A percentile compares a stretch with the other conserved stretches of the same genome.
phyloP scores from a whole-genome alignment of 2,797 vertebrate genomes.

The Schizopygopsis pylzovi region DNA sequence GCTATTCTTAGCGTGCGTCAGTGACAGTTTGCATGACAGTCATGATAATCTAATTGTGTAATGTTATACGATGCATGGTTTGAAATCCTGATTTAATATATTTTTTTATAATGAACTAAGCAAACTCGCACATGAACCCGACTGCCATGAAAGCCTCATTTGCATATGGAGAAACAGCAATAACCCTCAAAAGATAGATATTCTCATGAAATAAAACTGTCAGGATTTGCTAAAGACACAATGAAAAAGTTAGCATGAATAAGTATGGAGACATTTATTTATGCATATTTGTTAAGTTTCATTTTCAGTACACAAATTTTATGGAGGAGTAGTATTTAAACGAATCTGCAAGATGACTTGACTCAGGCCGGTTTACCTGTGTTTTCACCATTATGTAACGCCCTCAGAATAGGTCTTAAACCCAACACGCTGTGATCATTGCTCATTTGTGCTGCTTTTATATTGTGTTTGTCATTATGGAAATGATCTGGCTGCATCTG shows the following conservation, averaged over 20 bases:
- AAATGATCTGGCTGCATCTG: neutral
- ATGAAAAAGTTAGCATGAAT: neutral
- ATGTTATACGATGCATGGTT: neutral
- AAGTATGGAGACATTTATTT: neutral
- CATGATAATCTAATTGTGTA: neutral
- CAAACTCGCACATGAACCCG: neutral
- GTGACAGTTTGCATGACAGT: slow-evolving; percentile 2
- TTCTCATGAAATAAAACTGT: neutral
- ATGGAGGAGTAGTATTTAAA: neutral
- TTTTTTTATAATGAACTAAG: neutral
- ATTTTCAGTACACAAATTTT: neutral
- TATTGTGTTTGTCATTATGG: neutral
- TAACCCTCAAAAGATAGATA: neutral
- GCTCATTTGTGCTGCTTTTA: neutral
- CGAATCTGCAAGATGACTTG: neutral
- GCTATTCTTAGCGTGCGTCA: neutral
- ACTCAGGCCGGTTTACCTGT: neutral
- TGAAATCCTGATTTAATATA: neutral
- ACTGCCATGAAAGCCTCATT: neutral
- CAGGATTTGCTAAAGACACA: neutral
- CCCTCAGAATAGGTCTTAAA: neutral
- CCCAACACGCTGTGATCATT: neutral
- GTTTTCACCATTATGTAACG: neutral
- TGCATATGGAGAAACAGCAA: neutral
- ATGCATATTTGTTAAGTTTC: neutral